phyloP scores from a whole-genome alignment of 2,888 invertebrate species.

The Chloroclystis v-ata region DNA sequence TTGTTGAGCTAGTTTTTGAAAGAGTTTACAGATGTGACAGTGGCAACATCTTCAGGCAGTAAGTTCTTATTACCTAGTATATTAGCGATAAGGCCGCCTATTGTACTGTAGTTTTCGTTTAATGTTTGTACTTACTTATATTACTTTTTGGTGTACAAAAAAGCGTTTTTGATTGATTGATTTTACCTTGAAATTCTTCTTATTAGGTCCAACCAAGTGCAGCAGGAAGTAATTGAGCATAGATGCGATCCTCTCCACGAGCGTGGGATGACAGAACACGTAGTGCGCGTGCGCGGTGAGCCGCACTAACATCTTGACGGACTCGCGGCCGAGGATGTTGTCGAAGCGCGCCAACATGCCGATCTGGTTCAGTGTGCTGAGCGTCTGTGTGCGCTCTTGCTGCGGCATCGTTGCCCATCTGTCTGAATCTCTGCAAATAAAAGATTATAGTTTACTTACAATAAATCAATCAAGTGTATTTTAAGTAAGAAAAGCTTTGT shows the following conservation, averaged over 20 bases:
- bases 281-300: slow-evolving; percentile 85
- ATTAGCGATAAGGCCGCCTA: too few relatives aligned
- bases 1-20: too few relatives aligned
- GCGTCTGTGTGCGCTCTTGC: slow-evolving; percentile 86
- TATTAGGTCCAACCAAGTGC: slow-evolving; percentile 93
- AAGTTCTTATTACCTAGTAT: too few relatives aligned
- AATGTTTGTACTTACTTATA: too few relatives aligned
- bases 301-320: slow-evolving; percentile 88
- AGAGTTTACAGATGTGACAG: too few relatives aligned
- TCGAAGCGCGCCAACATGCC: slow-evolving; percentile 93
- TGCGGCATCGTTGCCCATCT: slow-evolving; percentile 83
- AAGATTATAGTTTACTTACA: not conserved
- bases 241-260: not conserved
- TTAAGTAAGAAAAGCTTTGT: too few relatives aligned
- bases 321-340: slow-evolving; percentile 93
- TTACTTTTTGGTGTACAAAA: too few relatives aligned
- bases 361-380: slow-evolving; percentile 83
- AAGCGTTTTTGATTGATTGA: too few relatives aligned
- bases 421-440: slow-evolving; percentile 79
- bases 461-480: too few relatives aligned
- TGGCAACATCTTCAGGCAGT: too few relatives aligned
- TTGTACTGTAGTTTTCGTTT: too few relatives aligned
- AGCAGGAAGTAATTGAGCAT: slow-evolving; percentile 78
- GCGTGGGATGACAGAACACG: slow-evolving; percentile 86
- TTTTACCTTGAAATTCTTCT: slow-evolving; percentile 94